These are phyloP conservation scores for Cryptosula pallasiana DNA, from an alignment of 2,888 invertebrate genomes.

Conservation along the genomic window DNA sequence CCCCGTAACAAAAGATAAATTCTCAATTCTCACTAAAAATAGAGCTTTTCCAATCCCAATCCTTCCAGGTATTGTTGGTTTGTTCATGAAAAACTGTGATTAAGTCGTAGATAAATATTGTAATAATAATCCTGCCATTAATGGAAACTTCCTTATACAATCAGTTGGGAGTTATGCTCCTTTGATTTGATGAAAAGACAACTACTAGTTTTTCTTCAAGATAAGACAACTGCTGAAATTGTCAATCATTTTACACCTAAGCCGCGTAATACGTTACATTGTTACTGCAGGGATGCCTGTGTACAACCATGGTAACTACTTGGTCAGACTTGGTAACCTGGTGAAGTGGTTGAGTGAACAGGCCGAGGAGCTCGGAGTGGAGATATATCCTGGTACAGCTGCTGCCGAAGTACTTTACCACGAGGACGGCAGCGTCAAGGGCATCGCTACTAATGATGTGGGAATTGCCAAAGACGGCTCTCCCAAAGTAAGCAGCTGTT, in stretches of 20 bases:
- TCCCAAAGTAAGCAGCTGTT: conserved; percentile 67
- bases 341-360: conserved; percentile 93
- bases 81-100: no score
- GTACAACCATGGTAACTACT: conserved; percentile 91
- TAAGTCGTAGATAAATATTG: no score
- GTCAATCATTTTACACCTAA: no score
- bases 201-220: no score
- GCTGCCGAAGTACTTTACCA: conserved; percentile 78
- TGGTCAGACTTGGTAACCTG: conserved; percentile 89
- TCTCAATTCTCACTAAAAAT: conserved; percentile 75
- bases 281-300: conserved; percentile 78
- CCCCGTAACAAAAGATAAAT: conserved; percentile 82
- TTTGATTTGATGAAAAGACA: no score
- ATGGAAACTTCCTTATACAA: no score
- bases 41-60: conserved; percentile 81
- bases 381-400: conserved; percentile 83
- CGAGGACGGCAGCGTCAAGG: conserved; percentile 86
- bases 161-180: no score
- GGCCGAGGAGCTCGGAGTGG: conserved; percentile 92
- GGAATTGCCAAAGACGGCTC: conserved; percentile 96
- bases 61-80: conserved; percentile 62
- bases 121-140: no score
- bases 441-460: conserved; percentile 94
- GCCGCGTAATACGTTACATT: no score
- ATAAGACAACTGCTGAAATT: no score